Conservation (phyloP, 2,797 vertebrate genomes). For the Avahi laniger region DNA sequence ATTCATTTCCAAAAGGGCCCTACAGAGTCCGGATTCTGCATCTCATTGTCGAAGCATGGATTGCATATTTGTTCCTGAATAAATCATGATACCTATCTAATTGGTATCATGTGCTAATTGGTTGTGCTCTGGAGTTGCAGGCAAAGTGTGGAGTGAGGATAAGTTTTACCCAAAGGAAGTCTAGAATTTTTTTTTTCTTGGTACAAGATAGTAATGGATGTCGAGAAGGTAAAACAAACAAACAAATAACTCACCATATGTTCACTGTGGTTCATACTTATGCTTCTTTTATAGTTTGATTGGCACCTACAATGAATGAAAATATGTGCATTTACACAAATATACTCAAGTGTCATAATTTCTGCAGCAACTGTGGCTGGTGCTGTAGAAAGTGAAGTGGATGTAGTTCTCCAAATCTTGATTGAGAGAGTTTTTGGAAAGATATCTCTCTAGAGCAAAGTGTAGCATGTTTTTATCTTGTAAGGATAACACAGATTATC, state of each 20-base stretch:
- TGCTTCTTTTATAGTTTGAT: slow-evolving; percentile 44
- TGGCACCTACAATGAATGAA: slow-evolving; percentile 6
- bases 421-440: slow-evolving; percentile 23
- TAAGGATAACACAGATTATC: neutral
- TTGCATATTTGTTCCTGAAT: neutral
- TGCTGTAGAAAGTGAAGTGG: neutral
- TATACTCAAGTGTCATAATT: neutral
- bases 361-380: neutral
- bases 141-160: neutral
- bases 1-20: neutral
- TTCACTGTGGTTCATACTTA: slow-evolving; percentile 23
- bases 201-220: neutral
- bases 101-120: neutral
- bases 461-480: neutral
- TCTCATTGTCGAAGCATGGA: neutral
- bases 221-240: slow-evolving; percentile 33
- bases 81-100: neutral
- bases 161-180: slow-evolving; percentile 4
- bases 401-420: neutral
- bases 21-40: neutral
- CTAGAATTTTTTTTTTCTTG: neutral
- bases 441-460: neutral
- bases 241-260: slow-evolving; percentile 13
- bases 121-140: neutral
- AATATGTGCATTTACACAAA: slow-evolving; percentile 45